phyloP scores from a whole-genome alignment of 1,140 invertebrate species.

The Drosophila repleta region DNA sequence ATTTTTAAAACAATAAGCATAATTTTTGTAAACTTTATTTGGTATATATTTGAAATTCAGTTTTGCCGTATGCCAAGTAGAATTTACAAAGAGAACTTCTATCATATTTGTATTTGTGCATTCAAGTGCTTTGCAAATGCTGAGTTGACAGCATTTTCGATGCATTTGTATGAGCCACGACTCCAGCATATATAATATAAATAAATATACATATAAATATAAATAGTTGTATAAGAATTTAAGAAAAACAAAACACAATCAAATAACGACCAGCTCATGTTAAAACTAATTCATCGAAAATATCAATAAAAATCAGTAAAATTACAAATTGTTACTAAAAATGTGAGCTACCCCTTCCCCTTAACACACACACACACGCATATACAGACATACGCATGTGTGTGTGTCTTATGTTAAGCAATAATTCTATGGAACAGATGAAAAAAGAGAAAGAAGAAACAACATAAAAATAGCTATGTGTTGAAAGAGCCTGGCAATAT shows the following conservation, averaged over 20 bases:
- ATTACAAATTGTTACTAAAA: conserved; percentile 21
- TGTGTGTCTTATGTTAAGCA: conserved; percentile 61
- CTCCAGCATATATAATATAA: conserved; percentile 23
- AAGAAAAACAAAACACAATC: conserved; percentile 15
- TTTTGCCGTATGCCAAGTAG: conserved; percentile 53
- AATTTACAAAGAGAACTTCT: conserved; percentile 50
- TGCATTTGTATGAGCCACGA: conserved; percentile 42
- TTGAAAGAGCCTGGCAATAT: conserved; percentile 43
- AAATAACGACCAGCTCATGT: conserved; percentile 40
- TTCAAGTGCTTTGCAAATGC: conserved; percentile 60
- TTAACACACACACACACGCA: conserved; percentile 37
- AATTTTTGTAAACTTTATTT: conserved; percentile 62
- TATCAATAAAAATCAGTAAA: conserved; percentile 39
- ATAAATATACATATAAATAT: conserved; percentile 32
- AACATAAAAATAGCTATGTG: conserved; percentile 17
- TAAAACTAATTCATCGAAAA: conserved; percentile 39
- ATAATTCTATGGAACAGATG: conserved; percentile 37
- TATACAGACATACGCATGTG: too few species aligned
- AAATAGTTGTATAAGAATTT: conserved; percentile 58
- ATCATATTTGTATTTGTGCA: conserved; percentile 34
- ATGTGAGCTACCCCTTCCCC: background rate
- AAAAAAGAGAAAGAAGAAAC: background rate
- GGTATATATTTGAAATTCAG: conserved; percentile 43
- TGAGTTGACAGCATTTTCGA: conserved; percentile 61
- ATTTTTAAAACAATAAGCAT: conserved; percentile 21